Conservation (phyloP, 2,888 invertebrate species). For the Heliconius charithonia region DNA sequence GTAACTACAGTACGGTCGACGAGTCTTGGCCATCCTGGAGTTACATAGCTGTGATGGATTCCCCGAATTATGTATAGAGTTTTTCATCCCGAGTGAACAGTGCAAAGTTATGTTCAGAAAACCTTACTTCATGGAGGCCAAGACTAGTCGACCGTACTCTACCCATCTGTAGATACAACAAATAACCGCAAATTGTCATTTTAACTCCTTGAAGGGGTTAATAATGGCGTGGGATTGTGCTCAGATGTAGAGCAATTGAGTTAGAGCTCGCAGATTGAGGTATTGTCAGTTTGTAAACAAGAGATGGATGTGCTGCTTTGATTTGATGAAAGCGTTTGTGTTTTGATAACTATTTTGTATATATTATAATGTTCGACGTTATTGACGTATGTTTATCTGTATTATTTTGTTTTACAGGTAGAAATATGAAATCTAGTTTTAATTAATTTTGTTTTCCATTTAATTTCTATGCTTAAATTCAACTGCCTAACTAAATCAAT, state of each 20-base stretch:
- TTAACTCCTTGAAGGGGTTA: slow-evolving; percentile 80
- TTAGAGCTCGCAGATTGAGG: slow-evolving; percentile 80
- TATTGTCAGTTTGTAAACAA: slow-evolving; percentile 63
- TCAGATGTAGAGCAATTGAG: slow-evolving; percentile 64
- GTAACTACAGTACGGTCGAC: neutral
- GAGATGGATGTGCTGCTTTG: slow-evolving; percentile 28
- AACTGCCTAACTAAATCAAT: too few relatives aligned
- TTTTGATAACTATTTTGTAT: slow-evolving; percentile 11
- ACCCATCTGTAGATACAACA: slow-evolving; percentile 67
- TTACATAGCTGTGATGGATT: neutral
- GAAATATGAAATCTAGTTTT: too few relatives aligned
- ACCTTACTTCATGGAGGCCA: neutral
- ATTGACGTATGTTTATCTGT: neutral
- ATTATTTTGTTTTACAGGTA: too few relatives aligned
- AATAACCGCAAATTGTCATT: slow-evolving; percentile 82
- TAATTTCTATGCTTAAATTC: too few relatives aligned
- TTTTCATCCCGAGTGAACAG: neutral
- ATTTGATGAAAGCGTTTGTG: slow-evolving; percentile 27
- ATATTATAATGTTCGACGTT: neutral
- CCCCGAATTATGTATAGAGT: neutral
- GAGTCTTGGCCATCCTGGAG: neutral
- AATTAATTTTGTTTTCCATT: too few relatives aligned
- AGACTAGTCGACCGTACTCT: slow-evolving; percentile 45
- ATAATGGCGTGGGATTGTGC: slow-evolving; percentile 78
- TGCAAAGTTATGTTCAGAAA: too few relatives aligned